Percentiles rank a stretch among this genome's conserved stretches.
Evolutionary conservation across 2,888 invertebrate genomes (phyloP).

Genomic region (Lasioglossum lativentre): DNA sequence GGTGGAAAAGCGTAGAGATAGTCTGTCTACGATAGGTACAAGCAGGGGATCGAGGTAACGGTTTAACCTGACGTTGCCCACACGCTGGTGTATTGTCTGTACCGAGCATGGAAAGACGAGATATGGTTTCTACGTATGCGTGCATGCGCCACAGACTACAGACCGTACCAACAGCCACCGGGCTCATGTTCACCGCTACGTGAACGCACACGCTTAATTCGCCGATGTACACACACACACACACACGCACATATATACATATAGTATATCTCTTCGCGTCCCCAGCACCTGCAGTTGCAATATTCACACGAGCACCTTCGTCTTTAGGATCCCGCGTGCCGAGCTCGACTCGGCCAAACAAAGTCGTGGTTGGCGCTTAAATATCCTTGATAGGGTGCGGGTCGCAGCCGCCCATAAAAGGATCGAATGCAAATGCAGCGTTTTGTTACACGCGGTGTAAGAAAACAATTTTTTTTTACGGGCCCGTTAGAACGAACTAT

Average conservation of each 20-base stretch:
- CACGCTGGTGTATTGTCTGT: constrained; percentile 36
- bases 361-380: constrained; percentile 38
- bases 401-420: constrained; percentile 45
- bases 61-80: constrained; percentile 59
- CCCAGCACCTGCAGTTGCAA: constrained; percentile 49
- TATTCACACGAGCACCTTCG: constrained; percentile 39
- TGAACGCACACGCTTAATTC: constrained; percentile 18
- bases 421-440: constrained; percentile 26
- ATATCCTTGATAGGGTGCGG: constrained; percentile 46
- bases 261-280: constrained; percentile 21
- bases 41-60: constrained; percentile 60
- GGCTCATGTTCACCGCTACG: constrained; percentile 9
- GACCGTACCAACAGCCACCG: neutral
- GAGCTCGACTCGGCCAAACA: constrained; percentile 38
- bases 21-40: constrained; percentile 53
- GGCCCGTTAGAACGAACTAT: neutral
- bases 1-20: constrained; percentile 36
- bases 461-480: neutral
- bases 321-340: constrained; percentile 31
- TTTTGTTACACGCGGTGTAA: neutral
- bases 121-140: constrained; percentile 31
- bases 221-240: neutral
- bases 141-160: neutral
- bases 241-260: no score
- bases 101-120: constrained; percentile 33